Conservation (phyloP, 2,113 vertebrate genomes). For the Cyphomyrus plagiostoma region DNA sequence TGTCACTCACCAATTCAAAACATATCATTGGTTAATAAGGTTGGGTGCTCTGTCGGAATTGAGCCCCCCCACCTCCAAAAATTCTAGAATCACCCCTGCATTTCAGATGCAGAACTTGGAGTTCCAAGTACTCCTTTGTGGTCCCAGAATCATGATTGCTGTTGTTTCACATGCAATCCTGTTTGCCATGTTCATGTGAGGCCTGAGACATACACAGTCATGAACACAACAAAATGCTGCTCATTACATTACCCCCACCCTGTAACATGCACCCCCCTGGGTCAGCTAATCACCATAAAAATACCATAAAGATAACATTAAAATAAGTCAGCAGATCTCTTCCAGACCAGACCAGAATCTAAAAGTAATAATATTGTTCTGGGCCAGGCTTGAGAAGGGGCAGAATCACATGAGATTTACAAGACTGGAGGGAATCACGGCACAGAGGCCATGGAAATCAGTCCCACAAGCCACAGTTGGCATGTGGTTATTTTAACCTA, state of each 20-base stretch:
- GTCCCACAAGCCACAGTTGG: neutral
- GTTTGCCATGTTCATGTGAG: neutral
- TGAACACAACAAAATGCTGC: neutral
- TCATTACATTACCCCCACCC: neutral
- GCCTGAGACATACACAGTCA: neutral
- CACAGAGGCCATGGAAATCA: neutral
- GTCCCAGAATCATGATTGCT: neutral
- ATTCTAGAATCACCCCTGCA: neutral
- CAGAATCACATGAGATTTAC: neutral
- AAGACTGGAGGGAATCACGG: constrained; percentile 7
- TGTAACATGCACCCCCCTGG: neutral
- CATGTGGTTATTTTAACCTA: neutral
- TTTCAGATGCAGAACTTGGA: neutral
- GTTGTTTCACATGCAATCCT: neutral
- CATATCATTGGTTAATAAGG: neutral
- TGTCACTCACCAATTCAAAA: neutral
- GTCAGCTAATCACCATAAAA: constrained; percentile 1
- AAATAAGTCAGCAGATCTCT: constrained; percentile 30
- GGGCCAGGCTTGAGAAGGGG: constrained; percentile 13
- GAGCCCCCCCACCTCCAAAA: neutral
- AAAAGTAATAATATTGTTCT: constrained; percentile 19
- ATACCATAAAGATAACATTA: constrained; percentile 3
- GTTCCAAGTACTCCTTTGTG: neutral
- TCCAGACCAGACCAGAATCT: constrained; percentile 33
- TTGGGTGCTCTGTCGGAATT: neutral